Percentiles rank a stretch among this genome's conserved stretches.
Evolutionary conservation across 2,888 invertebrate genomes (phyloP).

Genomic region (Zhuqinia jingwanae): DNA sequence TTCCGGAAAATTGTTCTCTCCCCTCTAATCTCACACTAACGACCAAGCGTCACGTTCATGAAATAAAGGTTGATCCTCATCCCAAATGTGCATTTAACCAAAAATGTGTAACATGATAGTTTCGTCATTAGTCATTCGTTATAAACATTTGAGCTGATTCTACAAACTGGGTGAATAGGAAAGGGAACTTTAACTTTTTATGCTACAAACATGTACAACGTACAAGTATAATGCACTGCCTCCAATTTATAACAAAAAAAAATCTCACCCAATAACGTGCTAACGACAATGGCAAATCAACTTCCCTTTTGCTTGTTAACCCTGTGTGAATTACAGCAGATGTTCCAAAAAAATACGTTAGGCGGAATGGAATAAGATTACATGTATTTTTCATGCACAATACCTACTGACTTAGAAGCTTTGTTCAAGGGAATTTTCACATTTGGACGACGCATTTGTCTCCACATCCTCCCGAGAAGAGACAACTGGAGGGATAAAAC

Average conservation of each 20-base stretch:
- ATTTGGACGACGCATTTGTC: conserved; percentile 45
- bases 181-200: not conserved
- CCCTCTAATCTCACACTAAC: not conserved
- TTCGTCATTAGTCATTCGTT: conserved; percentile 66
- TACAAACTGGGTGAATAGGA: not conserved
- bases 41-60: not conserved
- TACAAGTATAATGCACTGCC: too few species aligned
- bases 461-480: not conserved
- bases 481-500: not conserved
- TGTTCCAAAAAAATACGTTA: conserved; percentile 30
- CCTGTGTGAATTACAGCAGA: conserved; percentile 61
- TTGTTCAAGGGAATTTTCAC: not conserved
- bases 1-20: conserved; percentile 61
- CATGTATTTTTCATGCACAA: not conserved
- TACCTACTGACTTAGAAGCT: not conserved
- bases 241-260: not conserved
- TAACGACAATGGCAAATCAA: conserved; percentile 30
- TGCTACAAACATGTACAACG: not conserved
- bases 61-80: not conserved
- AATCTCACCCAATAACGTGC: not conserved
- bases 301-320: not conserved
- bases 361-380: not conserved
- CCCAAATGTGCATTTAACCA: not conserved
- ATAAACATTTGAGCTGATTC: conserved; percentile 16
- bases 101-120: conserved; percentile 54